Evolutionary conservation across 2,888 invertebrate genomes (phyloP).

Genomic region (Melanchra persicariae): DNA sequence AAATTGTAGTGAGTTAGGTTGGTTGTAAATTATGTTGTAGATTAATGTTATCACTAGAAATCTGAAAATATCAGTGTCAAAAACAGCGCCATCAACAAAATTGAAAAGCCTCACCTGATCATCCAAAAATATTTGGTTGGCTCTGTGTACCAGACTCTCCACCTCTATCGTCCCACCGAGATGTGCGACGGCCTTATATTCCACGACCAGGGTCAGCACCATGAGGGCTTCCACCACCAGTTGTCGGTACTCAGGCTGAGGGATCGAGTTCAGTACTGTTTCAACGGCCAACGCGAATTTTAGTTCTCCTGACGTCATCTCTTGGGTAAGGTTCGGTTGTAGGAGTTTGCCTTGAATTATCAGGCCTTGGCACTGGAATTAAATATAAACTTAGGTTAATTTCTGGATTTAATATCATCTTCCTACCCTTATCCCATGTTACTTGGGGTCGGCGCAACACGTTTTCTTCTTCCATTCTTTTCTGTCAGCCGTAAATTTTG

Average conservation of each 20-base stretch:
- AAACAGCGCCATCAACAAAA: neutral
- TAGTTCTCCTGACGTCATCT: constrained; percentile 99
- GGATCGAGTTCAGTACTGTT: constrained; percentile 98
- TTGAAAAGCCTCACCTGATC: constrained; percentile 94
- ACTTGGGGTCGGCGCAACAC: too few species aligned
- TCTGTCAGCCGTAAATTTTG: too few species aligned
- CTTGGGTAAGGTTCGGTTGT: constrained; percentile 98
- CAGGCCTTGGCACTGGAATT: constrained; percentile 95
- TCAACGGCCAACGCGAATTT: constrained; percentile 99
- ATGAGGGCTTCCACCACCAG: constrained; percentile 99
- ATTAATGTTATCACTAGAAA: neutral
- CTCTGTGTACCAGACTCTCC: constrained; percentile 97
- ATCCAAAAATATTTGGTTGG: constrained; percentile 98
- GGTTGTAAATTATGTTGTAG: too few species aligned
- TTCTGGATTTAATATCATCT: neutral
- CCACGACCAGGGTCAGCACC: constrained; percentile 97
- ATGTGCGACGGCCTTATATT: constrained; percentile 94
- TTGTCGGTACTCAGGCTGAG: constrained; percentile 99
- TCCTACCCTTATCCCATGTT: too few species aligned
- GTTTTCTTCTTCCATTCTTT: too few species aligned
- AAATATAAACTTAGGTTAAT: neutral
- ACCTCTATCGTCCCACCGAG: constrained; percentile 96
- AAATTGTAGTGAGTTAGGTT: too few species aligned
- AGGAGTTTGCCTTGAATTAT: constrained; percentile 97
- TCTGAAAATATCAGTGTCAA: neutral